Conservation (phyloP, 1,140 invertebrate species). For the Homarus americanus region DNA sequence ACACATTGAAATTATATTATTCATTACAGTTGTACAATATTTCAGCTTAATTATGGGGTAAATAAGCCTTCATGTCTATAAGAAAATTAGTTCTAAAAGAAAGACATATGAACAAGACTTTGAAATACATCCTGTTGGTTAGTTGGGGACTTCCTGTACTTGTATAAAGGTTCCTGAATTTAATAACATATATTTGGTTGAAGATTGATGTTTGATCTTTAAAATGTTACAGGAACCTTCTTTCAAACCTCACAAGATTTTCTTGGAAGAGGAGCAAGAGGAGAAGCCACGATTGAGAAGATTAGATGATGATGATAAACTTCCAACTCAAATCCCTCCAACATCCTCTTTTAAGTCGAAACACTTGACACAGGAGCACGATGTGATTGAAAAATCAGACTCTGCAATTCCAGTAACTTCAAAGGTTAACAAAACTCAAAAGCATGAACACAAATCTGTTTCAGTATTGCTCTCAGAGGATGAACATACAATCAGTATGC, state of each 20-base stretch:
- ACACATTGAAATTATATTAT: no score
- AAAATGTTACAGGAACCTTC: slow-evolving; percentile 18
- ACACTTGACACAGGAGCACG: background rate
- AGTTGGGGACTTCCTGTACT: no score
- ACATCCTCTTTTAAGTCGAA: background rate
- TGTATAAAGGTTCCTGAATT: no score
- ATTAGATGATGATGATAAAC: slow-evolving; percentile 44
- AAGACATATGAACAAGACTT: no score
- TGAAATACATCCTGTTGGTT: no score
- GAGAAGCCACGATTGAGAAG: slow-evolving; percentile 15
- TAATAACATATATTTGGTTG: no score
- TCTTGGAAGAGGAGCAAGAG: slow-evolving; percentile 44
- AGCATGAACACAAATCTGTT: background rate
- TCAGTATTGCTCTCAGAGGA: background rate
- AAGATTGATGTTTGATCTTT: background rate
- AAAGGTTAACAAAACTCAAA: background rate
- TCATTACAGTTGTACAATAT: no score
- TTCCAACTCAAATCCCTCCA: background rate
- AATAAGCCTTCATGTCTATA: no score
- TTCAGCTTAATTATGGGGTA: no score
- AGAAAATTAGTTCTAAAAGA: no score
- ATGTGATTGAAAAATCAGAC: background rate
- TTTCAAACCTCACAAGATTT: slow-evolving; percentile 36
- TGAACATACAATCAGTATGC: background rate
- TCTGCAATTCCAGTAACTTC: background rate